Percentiles rank a stretch among this genome's conserved stretches.
These are phyloP conservation scores for Tortrix viridana DNA, from an alignment of 2,888 invertebrate genomes.

Conservation along the genomic window DNA sequence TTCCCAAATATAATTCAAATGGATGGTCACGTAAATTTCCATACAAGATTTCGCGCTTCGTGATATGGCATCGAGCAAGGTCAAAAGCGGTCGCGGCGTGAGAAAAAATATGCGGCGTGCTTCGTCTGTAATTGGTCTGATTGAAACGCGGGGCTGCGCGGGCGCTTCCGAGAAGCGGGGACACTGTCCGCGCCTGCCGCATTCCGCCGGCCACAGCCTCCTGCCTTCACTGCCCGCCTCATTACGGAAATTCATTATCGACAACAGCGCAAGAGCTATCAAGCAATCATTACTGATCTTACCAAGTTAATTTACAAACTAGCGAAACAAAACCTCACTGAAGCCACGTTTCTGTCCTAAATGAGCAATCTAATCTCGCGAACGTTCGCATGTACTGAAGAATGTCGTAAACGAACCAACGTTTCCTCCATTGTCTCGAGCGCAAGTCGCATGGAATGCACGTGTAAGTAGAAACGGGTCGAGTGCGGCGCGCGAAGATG, in stretches of 20 bases:
- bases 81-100: conserved; percentile 49
- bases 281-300: background rate
- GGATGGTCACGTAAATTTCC: conserved; percentile 14
- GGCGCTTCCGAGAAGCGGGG: conserved; percentile 72
- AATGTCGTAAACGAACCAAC: conserved; percentile 29
- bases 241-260: conserved; percentile 18
- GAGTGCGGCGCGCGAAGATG: conserved; percentile 64
- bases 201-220: conserved; percentile 47
- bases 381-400: conserved; percentile 10
- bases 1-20: conserved; percentile 13
- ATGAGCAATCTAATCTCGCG: conserved; percentile 18
- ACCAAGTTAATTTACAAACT: no score
- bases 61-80: conserved; percentile 48
- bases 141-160: conserved; percentile 76
- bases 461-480: conserved; percentile 58
- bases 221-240: conserved; percentile 11
- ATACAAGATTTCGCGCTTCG: conserved; percentile 29
- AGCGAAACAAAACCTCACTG: no score
- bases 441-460: conserved; percentile 58
- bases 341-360: conserved; percentile 4
- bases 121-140: conserved; percentile 79
- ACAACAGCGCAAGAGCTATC: conserved; percentile 17
- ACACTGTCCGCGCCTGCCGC: conserved; percentile 63
- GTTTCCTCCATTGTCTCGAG: conserved; percentile 28
- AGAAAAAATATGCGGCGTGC: conserved; percentile 72